Evolutionary conservation across 2,113 vertebrate genomes (phyloP), one percentile per base, ranked within the genome.

Genomic region (Tamias sibiricus): DNA sequence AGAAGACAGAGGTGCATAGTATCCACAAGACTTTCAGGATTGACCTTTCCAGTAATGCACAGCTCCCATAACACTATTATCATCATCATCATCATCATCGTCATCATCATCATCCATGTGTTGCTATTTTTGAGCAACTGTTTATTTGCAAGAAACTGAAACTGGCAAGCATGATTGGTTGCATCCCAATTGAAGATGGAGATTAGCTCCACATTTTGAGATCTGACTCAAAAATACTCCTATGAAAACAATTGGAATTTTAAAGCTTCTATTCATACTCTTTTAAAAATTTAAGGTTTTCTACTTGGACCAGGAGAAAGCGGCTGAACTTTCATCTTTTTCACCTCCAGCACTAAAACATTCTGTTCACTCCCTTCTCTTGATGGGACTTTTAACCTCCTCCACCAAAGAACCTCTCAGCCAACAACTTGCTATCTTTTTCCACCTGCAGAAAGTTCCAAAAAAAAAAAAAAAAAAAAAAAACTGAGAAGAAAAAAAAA

Each of bases 341-440:
- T 80, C 19, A 22, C 74, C 37, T 54, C 68, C 44, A 24, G 62
- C 42, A 81, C 76, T 94, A 89, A 68, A 79, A 93, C 17, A 92
- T 76, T 66, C 74, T 8, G 1, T n/a, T 83, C 77, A 69, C 79
- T 90, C 32, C 57, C 19, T 88, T 87, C 87, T 87, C 20, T 44
- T 42, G 22, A 71, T 44, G 49, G 37, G 68, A 87, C 20, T 32
- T 87, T 87, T 69, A 47, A 16, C 22, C 62, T 35, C 72, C 30
- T 88, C 54, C 64, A 68, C 62, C 57, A 92, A 88, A 35, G 68
- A 96, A 75, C 80, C 68, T 86, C 37, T 91, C 37, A 66, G 30
- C 96, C 77, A 87, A 74, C 71, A 80, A 96, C 74, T 91, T 40
- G 4, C 35, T 72, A 37, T 81, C n/a, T 96, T 87, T 95, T 54